A percentile compares a stretch with the other conserved stretches of the same genome.
phyloP scores from a whole-genome alignment of 2,797 vertebrate genomes.

The Peromyscus aztecus region DNA sequence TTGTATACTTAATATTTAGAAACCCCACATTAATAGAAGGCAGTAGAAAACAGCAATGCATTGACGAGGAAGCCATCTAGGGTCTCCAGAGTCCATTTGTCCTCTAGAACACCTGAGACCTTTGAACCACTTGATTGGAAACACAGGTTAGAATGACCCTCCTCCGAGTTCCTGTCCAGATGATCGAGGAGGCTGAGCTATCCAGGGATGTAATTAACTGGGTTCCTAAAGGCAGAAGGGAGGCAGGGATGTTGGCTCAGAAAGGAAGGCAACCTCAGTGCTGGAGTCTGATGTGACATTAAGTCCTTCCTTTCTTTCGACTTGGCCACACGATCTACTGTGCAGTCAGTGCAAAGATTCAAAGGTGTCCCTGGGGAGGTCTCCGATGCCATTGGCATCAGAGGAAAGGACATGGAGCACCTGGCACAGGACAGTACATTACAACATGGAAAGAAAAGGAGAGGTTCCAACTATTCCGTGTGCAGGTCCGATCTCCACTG shows the following conservation, averaged over 20 bases:
- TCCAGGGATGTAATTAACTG: slow-evolving; percentile 53
- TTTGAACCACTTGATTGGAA: not conserved
- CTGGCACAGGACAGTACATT: slow-evolving; percentile 39
- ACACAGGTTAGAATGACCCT: not conserved
- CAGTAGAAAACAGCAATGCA: not conserved
- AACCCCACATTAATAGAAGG: not conserved
- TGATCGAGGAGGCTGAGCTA: not conserved
- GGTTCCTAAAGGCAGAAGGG: slow-evolving; percentile 48
- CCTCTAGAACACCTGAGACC: not conserved
- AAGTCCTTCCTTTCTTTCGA: slow-evolving; percentile 75
- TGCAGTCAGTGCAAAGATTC: not conserved
- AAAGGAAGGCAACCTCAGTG: not conserved
- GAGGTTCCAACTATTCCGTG: not conserved
- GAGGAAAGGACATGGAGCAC: slow-evolving; percentile 64
- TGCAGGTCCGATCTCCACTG: slow-evolving; percentile 27
- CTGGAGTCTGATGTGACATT: slow-evolving; percentile 65
- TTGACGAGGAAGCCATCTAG: not conserved
- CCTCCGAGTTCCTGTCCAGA: not conserved
- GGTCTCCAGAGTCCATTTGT: not conserved
- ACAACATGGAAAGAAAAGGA: not conserved
- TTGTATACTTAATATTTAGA: not conserved
- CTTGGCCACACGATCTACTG: not conserved
- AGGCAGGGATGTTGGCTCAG: not conserved
- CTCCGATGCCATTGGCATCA: not conserved
- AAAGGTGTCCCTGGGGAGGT: slow-evolving; percentile 38